Conservation (phyloP, 1,140 invertebrate genomes). For the Drosophila subpulchrella region DNA sequence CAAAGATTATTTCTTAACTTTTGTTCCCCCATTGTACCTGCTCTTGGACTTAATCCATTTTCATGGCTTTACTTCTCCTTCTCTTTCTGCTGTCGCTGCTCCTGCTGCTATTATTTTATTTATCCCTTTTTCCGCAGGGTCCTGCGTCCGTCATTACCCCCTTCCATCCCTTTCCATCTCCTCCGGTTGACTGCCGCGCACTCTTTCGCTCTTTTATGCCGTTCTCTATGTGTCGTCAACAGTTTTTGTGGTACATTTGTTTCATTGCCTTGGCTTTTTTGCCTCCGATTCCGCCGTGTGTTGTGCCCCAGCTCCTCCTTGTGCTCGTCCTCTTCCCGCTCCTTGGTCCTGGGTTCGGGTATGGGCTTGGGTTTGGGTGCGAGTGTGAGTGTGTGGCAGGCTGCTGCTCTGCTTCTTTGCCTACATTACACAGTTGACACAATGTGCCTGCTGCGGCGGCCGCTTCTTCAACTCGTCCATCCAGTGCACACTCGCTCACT, state of each 20-base stretch:
- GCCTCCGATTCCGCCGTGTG: conserved; percentile 54
- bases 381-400: conserved; percentile 60
- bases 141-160: conserved; percentile 59
- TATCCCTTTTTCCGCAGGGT: conserved; percentile 70
- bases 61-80: conserved; percentile 33
- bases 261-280: conserved; percentile 79
- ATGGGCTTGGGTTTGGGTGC: background rate
- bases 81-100: conserved; percentile 10
- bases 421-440: conserved; percentile 80
- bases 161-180: background rate
- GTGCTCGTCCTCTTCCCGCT: background rate
- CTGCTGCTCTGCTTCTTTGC: conserved; percentile 69
- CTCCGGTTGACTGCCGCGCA: conserved; percentile 8
- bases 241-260: conserved; percentile 82
- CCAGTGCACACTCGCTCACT: conserved; percentile 58
- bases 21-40: conserved; percentile 63
- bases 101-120: conserved; percentile 72
- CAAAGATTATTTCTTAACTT: conserved; percentile 19
- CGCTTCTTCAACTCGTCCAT: conserved; percentile 77
- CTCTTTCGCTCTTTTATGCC: conserved; percentile 30
- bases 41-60: conserved; percentile 71
- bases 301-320: conserved; percentile 27
- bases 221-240: conserved; percentile 71
- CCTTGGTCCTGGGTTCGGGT: background rate
- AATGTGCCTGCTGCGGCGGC: conserved; percentile 56